Evolutionary conservation across 2,797 vertebrate species (phyloP), one percentile per base, ranked within the genome.

Genomic region (Pipistrellus kuhlii): DNA sequence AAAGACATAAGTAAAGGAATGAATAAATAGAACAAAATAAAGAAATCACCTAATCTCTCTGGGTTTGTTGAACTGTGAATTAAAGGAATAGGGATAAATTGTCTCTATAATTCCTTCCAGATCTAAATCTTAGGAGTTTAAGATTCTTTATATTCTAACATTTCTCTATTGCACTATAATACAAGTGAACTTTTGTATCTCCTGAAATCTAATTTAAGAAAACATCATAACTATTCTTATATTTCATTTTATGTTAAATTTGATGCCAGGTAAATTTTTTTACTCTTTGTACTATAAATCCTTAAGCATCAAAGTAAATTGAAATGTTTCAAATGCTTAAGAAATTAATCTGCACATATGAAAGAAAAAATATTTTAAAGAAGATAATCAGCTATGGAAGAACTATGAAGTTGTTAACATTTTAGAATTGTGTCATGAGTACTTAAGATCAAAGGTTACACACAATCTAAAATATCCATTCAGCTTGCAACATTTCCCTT

Each of bases 211-310:
- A 94, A 88, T 68, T 25, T 89, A 57, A 76, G 30, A 48, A 68
- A 51, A 3, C 9, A 76, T 5, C 1, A 18, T 18, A 66, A 59
- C 41, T 35, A 53, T 44, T 82, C 69, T 76, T 85, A 46, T 87
- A 41, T 72, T 77, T 88, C 53, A 90, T 59, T 82, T 85, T 78
- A 90, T 59, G 4, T 55, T 90, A 82, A 73, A 80, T 71, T 81
- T 44, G 46, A 80, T 71, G 32, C 30, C 35, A 90, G 9, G n/a
- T 90, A 35, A 6, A 69, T 85, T 88, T 5, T 82, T 83, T 64
- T 68, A 71, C 20, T 93, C 14, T 64, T 76, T 88, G 77, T 72
- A 57, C 25, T 38, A 85, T 62, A 66, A 92, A 85, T 51, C 8
- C 46, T 82, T 81, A 90, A 21, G 12, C 44, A 75, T 51, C 35